A percentile compares a stretch with the other conserved stretches of the same genome.
Evolutionary conservation across 1,140 invertebrate species (phyloP).

Genomic region (Pentalonia nigronervosa): DNA sequence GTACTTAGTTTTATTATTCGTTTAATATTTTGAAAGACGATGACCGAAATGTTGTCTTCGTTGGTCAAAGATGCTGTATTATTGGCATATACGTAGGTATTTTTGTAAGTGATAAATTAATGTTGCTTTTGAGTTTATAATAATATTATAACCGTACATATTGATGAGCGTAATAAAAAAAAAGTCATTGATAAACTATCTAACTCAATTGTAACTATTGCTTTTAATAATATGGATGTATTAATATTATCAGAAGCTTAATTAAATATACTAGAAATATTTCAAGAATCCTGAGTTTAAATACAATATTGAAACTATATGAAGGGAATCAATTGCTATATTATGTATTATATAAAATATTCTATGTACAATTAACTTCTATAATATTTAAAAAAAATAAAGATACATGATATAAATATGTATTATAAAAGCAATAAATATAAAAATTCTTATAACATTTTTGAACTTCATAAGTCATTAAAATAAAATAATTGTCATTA

Average conservation of each 20-base stretch:
- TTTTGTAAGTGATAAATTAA: not conserved
- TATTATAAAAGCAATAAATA: not conserved
- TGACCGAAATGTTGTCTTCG: not conserved
- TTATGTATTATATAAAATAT: not conserved
- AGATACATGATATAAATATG: not conserved
- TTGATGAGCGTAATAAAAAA: too few species aligned
- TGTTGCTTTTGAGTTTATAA: not conserved
- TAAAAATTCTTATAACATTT: not conserved
- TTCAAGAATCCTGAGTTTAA: not conserved
- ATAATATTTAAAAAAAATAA: not conserved
- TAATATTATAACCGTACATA: not conserved
- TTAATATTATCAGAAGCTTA: not conserved
- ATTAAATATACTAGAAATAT: not conserved
- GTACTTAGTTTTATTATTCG: not conserved
- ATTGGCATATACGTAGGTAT: not conserved
- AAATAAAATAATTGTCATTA: not conserved
- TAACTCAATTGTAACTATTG: not conserved
- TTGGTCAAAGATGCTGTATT: not conserved
- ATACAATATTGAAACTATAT: not conserved
- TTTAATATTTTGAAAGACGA: not conserved
- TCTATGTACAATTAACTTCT: not conserved
- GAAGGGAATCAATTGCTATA: not conserved
- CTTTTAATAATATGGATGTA: not conserved
- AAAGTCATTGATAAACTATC: too few species aligned
- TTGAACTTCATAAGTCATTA: not conserved